Evolutionary conservation across 2,113 vertebrate genomes (phyloP), one percentile per base, ranked within the genome.

Genomic region (Baryphthengus martii): DNA sequence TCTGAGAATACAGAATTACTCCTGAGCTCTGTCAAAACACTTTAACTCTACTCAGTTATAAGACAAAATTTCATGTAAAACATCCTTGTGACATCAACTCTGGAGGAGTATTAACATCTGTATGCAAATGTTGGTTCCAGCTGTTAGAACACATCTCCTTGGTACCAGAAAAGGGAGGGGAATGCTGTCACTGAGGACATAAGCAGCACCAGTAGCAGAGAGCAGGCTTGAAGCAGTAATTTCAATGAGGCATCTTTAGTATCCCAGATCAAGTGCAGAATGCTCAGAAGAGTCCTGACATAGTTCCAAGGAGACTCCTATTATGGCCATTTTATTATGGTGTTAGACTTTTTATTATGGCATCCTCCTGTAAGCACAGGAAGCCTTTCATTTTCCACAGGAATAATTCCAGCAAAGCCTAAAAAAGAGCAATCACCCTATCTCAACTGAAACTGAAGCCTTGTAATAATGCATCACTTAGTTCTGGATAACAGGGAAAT

Each of bases 101-200:
- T 44, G 39, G 82, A 61, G 18, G 49, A 67, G 40, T 35, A 61
- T 35, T 33, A 73, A n/a, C 21, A 77, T 33, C 37, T 25, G 25
- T 20, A 72, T 0, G 2, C 16, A 25, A 37, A 13, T 0, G 0
- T 6, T 52, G 20, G 49, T 47, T 67, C 44, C 78, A 82, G 52
- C 14, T 72, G 66, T 26, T 62, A 39, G 29, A 85, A 75, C 25
- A 68, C 7, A 18, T 3, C 18, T 72, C 14, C 28, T 40, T 37
- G 4, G 37, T 20, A 88, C 12, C 33, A 87, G 17, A 45, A 26
- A 29, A 49, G 13, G 9, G 14, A 6, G 1, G 26, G 65, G 68
- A 58, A 58, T 70, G 28, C 42, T 72, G 44, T 33, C 26, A 28
- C 44, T 25, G 17, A 85, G 15, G 31, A 82, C 39, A 28, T 0